Evolutionary conservation across 2,797 vertebrate genomes (phyloP), one percentile per base, ranked within the genome.

Genomic region (Chrysocyon brachyurus): DNA sequence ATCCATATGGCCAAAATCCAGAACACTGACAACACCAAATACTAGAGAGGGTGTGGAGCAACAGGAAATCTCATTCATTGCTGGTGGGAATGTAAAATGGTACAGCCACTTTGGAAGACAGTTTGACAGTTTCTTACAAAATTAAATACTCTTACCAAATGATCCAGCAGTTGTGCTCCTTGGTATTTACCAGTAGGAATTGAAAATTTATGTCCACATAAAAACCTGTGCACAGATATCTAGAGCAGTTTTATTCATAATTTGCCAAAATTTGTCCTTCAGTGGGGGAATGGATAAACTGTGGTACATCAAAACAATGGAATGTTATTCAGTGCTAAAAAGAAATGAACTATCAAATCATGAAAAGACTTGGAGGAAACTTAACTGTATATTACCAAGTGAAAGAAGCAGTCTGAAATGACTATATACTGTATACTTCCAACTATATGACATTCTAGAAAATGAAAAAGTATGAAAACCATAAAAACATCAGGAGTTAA

Each of bases 1-100:
- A 84, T 79, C 57, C 91, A 92, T 75, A 24, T 85, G 46, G 70
- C 36, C 73, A 78, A 87, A 87, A 93, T 78, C 22, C 52, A 59
- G 40, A 93, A 59, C 7, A 70, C 28, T 79, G 16, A 79, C 21
- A 77, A 64, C 19, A 93, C 52, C 72, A 79, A 79, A 78, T 87
- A 24, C 61, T 93, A 75, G 40, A 46, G 57, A 49, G 36, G 36
- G 26, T 70, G 63, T 87, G 36, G 61, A 59, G 22, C 49, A 66
- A 66, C 21, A 68, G 21, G 49, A 68, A 86, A 24, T 87, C 52
- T 78, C 40, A 26, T 61, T 88, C 56, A 88, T 6, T 72, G 77
- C 77, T 72, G 17, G 11, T 82, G 46, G 46, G 24, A 73, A 56
- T 88, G 46, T 36, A 72, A 63, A 88, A 87, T 63, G 64, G 19